A percentile compares a stretch with the other conserved stretches of the same genome.
Evolutionary conservation across 2,797 vertebrate species (phyloP).

Genomic region (Gymnoscopelus microlampas): DNA sequence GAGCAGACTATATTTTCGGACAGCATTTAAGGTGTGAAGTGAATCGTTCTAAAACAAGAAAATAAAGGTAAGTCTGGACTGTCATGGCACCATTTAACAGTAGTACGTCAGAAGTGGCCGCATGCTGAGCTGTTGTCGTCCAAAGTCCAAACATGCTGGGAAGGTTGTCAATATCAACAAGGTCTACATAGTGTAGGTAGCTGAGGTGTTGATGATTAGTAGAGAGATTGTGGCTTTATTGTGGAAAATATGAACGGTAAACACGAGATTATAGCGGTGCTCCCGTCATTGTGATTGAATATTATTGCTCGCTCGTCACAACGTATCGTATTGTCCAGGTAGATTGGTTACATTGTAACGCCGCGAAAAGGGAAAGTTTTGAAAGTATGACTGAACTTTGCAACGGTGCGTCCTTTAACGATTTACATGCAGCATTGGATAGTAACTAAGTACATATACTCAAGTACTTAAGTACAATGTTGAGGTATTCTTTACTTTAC

Average conservation of each 20-base stretch:
- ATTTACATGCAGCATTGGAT: too few species aligned
- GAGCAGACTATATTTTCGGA: background rate
- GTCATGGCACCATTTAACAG: fast-evolving
- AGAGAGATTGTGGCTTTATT: too few species aligned
- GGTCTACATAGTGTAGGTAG: constrained; percentile 16
- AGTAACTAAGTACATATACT: too few species aligned
- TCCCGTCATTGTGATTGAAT: background rate
- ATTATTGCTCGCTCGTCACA: constrained; percentile 1
- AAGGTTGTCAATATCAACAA: constrained; percentile 35
- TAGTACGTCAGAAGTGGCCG: background rate
- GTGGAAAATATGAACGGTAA: too few species aligned
- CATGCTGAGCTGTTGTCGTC: constrained; percentile 1
- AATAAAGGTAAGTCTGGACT: constrained; percentile 49
- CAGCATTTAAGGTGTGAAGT: background rate
- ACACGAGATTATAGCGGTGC: too few species aligned
- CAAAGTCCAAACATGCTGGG: constrained; percentile 55
- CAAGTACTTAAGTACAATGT: too few species aligned
- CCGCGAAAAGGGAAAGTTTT: constrained; percentile 36
- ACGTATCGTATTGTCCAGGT: background rate
- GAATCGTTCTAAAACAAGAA: background rate
- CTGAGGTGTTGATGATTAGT: too few species aligned
- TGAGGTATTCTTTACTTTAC: too few species aligned
- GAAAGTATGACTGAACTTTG: constrained; percentile 53
- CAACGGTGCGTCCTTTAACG: background rate
- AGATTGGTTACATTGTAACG: constrained; percentile 3